These are phyloP conservation scores for Burhinus bistriatus DNA, from an alignment of 2,113 vertebrate species.

Conservation along the genomic window DNA sequence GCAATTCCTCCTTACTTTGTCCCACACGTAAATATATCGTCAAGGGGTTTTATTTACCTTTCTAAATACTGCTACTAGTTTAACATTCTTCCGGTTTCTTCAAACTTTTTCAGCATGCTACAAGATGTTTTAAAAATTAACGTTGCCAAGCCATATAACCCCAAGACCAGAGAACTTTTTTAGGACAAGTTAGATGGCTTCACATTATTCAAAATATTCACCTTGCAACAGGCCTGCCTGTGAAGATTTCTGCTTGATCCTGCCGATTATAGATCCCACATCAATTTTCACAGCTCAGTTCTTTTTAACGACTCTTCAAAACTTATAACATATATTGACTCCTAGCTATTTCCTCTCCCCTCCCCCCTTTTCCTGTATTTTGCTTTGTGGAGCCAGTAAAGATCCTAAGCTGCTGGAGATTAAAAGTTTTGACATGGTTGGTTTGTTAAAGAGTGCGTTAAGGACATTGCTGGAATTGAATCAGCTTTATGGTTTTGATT, in stretches of 20 bases:
- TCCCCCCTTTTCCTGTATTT: background rate
- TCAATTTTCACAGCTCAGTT: background rate
- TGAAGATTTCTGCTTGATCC: background rate
- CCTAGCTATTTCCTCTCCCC: background rate
- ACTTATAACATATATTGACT: background rate
- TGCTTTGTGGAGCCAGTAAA: background rate
- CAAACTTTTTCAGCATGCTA: background rate
- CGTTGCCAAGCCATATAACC: background rate
- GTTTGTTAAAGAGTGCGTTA: background rate
- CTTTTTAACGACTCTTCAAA: background rate
- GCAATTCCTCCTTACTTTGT: background rate
- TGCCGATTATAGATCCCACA: background rate
- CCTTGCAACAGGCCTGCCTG: background rate
- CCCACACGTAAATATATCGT: background rate
- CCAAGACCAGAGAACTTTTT: background rate
- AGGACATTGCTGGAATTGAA: background rate
- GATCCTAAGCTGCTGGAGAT: background rate
- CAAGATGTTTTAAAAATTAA: background rate
- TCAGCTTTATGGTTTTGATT: background rate
- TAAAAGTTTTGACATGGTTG: background rate
- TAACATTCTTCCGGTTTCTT: background rate
- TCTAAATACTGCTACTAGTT: background rate
- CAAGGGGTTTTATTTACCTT: background rate
- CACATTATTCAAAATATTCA: background rate
- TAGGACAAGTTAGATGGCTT: background rate